A percentile compares a stretch with the other conserved stretches of the same genome.
Conservation (phyloP, 1,140 invertebrate genomes). For the Ceratosolen fusciceps region DNA sequence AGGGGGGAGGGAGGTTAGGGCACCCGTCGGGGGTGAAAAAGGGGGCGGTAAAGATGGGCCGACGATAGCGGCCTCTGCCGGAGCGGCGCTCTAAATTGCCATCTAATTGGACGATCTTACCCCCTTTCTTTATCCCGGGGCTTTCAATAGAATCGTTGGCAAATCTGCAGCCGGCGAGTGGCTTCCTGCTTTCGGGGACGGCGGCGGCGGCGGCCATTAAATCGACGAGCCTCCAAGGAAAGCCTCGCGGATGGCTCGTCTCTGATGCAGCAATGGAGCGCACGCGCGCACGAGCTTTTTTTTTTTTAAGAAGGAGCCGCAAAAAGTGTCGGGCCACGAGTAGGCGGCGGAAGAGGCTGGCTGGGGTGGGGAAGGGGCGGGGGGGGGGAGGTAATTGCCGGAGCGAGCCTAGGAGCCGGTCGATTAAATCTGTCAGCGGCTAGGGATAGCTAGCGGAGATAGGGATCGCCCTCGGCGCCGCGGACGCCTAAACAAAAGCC, state of each 20-base stretch:
- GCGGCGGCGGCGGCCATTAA: background rate
- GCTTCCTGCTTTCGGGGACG: conserved; percentile 37
- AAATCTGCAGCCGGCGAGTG: conserved; percentile 5
- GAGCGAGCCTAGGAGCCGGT: background rate
- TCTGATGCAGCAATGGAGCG: background rate
- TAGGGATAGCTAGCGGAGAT: conserved; percentile 32
- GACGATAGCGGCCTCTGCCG: background rate
- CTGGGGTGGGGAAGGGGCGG: background rate
- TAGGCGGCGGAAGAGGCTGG: too few relatives aligned
- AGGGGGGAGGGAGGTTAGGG: background rate
- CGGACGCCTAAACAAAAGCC: background rate
- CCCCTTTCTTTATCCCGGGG: background rate
- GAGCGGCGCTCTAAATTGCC: conserved; percentile 36
- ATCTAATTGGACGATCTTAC: conserved; percentile 40
- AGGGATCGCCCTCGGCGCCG: conserved; percentile 4
- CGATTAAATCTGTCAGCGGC: conserved; percentile 42
- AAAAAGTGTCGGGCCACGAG: conserved; percentile 38
- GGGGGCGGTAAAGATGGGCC: too few relatives aligned
- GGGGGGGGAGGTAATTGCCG: conserved; percentile 21
- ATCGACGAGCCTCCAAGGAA: conserved; percentile 30
- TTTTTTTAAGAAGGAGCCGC: conserved; percentile 14
- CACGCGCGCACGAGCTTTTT: background rate
- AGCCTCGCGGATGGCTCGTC: background rate
- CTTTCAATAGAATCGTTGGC: conserved; percentile 44
- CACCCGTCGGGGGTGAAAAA: background rate